Evolutionary conservation across 2,888 invertebrate genomes (phyloP), one percentile per base, ranked within the genome.

Genomic region (Masnerella sp.): DNA sequence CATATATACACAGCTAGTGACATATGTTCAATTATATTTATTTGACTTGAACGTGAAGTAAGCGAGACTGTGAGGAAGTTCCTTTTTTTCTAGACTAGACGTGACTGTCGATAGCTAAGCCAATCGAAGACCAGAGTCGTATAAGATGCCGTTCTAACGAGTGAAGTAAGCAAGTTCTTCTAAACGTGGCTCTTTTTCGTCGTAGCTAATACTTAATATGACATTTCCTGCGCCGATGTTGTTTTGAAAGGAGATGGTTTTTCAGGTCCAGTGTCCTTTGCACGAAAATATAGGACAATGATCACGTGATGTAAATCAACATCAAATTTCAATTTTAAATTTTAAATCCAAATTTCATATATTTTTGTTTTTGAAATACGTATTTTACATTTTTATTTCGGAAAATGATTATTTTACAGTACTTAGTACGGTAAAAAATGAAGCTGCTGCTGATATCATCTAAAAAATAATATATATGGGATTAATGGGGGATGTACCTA

Each of bases 81-180:
- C 15, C 20, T 20, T 38, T 49, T 38, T 25, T n/a, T n/a, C n/a
- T n/a, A n/a, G n/a, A n/a, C n/a, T 52, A 70, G 56, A 84, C 85
- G 85, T 85, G 85, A 83, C 79, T 76, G 76, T 81, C 78, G 81
- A 81, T 82, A 84, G 84, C 79, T 70, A 83, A 80, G 84, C 81
- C 79, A 85, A 84, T 85, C 69, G 64, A 49, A 65, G 40, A 59
- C 47, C 40, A 42, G 34, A 61, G 15, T 40, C 65, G 65, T 49
- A 43, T 40, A 67, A 69, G 54, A 76, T 69, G 71, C 54, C 58
- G 61, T 73, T 73, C 77, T 84, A 84, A 84, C 84, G 79, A 84
- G 77, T 78, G 76, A 77, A 81, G 80, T 77, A 80, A 82, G 83
- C 81, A 81, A 83, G 78, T 83, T 83, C 78, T 77, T 75, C 54